Evolutionary conservation across 2,113 vertebrate species (phyloP).

Genomic region (Rhea pennata): DNA sequence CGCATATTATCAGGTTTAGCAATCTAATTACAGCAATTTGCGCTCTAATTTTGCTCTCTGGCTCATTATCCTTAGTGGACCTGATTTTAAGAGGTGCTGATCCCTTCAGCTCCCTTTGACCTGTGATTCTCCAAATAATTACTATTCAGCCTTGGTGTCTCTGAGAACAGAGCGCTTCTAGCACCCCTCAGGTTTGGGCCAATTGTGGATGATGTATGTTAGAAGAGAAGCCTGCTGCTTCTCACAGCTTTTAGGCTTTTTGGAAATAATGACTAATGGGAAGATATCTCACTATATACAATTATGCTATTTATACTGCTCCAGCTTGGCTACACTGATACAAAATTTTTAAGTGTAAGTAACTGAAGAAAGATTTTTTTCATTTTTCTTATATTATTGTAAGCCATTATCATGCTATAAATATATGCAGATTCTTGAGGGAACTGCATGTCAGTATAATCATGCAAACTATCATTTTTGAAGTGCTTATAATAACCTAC

Average conservation of each 20-base stretch:
- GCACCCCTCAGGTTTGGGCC: background rate
- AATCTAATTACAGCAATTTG: constrained; percentile 51
- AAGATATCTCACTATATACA: background rate
- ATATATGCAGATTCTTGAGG: constrained; percentile 24
- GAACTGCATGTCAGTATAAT: constrained; percentile 24
- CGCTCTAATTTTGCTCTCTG: constrained; percentile 22
- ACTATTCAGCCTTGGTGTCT: background rate
- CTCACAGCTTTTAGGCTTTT: constrained; percentile 23
- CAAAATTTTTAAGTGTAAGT: background rate
- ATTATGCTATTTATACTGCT: background rate
- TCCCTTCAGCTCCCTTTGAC: constrained; percentile 42
- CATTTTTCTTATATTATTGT: background rate
- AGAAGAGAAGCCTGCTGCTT: constrained; percentile 42
- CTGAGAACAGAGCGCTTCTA: constrained; percentile 12
- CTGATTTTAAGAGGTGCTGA: constrained; percentile 16
- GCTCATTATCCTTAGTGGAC: constrained; percentile 24
- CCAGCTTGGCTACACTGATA: background rate
- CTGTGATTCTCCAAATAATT: constrained; percentile 47
- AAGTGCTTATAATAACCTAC: constrained; percentile 35
- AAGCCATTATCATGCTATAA: constrained; percentile 29
- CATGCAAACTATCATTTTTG: constrained; percentile 24
- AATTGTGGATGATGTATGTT: background rate
- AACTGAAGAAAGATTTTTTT: background rate
- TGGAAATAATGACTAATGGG: constrained; percentile 44
- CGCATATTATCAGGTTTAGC: background rate